Conservation (phyloP, 1,140 invertebrate species). For the Neodiprion fabricii region DNA sequence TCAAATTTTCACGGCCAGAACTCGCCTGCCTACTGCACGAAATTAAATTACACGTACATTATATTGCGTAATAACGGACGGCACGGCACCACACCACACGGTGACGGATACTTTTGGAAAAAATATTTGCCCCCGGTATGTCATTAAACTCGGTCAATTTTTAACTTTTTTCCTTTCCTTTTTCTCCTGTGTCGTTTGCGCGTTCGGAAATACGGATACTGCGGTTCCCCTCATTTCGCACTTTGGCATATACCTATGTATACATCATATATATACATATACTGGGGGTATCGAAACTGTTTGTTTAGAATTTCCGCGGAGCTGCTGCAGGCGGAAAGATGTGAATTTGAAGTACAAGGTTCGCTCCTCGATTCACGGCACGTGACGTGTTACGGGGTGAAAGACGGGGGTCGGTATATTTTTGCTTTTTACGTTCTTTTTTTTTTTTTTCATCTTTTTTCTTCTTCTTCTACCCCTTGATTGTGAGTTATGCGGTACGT, state of each 20-base stretch:
- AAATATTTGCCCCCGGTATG: no score
- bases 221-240: neutral
- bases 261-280: no score
- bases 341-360: neutral
- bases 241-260: neutral
- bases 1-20: no score
- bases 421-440: no score
- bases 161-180: neutral
- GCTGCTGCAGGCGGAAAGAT: neutral
- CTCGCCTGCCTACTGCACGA: no score
- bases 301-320: neutral
- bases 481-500: conserved; percentile 7
- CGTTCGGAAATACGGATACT: neutral
- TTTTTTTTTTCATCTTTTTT: no score
- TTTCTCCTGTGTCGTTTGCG: neutral
- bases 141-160: neutral
- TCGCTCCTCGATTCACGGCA: neutral
- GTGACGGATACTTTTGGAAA: no score
- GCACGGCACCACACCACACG: no score
- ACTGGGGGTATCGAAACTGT: neutral
- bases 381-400: neutral
- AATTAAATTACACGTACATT: no score
- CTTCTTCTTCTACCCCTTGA: neutral
- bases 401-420: no score
- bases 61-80: neutral